Conservation (phyloP, 2,113 vertebrate species). For the Cynocephalus volans region DNA sequence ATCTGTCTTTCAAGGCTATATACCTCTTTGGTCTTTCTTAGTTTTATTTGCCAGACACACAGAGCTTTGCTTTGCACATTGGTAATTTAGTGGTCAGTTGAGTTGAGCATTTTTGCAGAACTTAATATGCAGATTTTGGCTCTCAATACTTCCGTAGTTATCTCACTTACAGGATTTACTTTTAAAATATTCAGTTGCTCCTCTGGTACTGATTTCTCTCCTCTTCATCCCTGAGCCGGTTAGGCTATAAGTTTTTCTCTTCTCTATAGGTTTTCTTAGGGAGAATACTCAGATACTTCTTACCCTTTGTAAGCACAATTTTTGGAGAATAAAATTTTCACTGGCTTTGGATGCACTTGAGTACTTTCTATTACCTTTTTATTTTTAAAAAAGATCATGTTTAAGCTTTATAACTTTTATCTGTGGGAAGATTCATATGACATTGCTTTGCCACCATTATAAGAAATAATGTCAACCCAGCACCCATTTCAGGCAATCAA, state of each 20-base stretch:
- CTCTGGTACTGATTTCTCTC: background rate
- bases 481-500: background rate
- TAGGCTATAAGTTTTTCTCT: background rate
- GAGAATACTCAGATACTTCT: background rate
- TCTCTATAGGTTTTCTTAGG: background rate
- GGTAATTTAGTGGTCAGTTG: background rate
- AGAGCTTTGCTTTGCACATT: background rate
- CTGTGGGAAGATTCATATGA: background rate
- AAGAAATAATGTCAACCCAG: background rate
- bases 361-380: background rate
- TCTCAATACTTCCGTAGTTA: background rate
- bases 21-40: background rate
- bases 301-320: background rate
- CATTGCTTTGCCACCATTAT: background rate
- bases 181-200: background rate
- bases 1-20: background rate
- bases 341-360: background rate
- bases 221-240: background rate
- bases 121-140: background rate
- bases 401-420: background rate
- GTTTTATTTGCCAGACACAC: background rate
- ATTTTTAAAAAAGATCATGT: background rate
- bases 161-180: background rate
- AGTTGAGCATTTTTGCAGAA: background rate
- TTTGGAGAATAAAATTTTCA: background rate